Evolutionary conservation across 2,888 invertebrate genomes (phyloP).

Genomic region (Tuberolachnus salignus): DNA sequence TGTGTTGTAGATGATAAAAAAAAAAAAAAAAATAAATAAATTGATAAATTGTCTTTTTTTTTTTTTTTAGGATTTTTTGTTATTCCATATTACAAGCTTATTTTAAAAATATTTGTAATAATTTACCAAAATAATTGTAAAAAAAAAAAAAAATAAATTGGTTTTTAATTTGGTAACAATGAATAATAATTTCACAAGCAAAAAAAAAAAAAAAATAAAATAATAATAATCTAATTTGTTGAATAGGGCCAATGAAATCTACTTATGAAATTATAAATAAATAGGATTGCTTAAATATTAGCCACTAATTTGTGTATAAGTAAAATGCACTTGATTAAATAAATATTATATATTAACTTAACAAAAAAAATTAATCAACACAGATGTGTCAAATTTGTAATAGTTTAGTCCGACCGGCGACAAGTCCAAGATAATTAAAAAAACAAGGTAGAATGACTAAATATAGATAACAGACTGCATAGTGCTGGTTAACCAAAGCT

Average conservation of each 20-base stretch:
- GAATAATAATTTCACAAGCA: slow-evolving; percentile 1
- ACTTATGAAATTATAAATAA: slow-evolving; percentile 41
- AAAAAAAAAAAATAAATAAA: background rate
- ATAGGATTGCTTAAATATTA: slow-evolving; percentile 44
- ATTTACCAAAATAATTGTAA: slow-evolving; percentile 4
- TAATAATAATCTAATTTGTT: slow-evolving; percentile 26
- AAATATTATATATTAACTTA: slow-evolving; percentile 41
- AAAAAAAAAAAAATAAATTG: background rate
- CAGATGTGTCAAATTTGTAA: slow-evolving; percentile 23
- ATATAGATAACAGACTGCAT: slow-evolving; percentile 26
- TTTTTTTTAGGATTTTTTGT: background rate
- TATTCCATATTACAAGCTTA: background rate
- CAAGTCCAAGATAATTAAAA: slow-evolving; percentile 14
- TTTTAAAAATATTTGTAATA: background rate
- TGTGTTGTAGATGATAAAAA: too few species aligned
- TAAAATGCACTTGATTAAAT: slow-evolving; percentile 30
- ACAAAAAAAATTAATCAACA: slow-evolving; percentile 22
- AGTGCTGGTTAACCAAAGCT: slow-evolving; percentile 35
- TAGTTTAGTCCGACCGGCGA: background rate
- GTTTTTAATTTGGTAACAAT: slow-evolving; percentile 36
- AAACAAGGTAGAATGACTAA: slow-evolving; percentile 30
- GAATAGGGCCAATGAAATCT: slow-evolving; percentile 21
- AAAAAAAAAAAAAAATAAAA: slow-evolving; percentile 7
- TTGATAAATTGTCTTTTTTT: background rate
- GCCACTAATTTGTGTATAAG: slow-evolving; percentile 19